Conservation (phyloP, 2,888 invertebrate species). For the Acleris holmiana region DNA sequence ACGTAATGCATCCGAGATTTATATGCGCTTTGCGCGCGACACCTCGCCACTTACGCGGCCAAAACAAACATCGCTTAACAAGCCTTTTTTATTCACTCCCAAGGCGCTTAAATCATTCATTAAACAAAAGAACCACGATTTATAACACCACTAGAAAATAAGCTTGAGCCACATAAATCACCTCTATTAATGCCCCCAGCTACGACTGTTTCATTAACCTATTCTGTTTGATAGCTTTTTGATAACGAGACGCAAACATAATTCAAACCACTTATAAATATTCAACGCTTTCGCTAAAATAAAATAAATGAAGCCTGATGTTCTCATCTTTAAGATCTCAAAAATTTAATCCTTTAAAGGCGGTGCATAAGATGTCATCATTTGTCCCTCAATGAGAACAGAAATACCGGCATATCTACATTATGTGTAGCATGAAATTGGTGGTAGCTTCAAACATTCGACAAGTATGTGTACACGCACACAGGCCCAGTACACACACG, state of each 20-base stretch:
- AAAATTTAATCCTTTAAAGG: constrained; percentile 23
- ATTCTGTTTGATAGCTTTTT: constrained; percentile 34
- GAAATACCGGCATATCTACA: constrained; percentile 57
- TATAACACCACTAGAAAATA: constrained; percentile 33
- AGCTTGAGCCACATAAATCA: constrained; percentile 26
- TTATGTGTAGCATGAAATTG: constrained; percentile 45
- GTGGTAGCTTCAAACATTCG: constrained; percentile 62
- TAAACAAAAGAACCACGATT: constrained; percentile 41
- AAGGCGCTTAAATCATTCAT: constrained; percentile 49
- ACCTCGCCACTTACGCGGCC: constrained; percentile 53
- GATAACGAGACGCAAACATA: constrained; percentile 36
- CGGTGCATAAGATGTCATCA: constrained; percentile 58
- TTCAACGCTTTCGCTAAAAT: constrained; percentile 28
- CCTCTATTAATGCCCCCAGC: constrained; percentile 25
- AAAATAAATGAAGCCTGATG: constrained; percentile 25
- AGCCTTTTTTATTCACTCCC: constrained; percentile 51
- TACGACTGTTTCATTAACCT: constrained; percentile 29
- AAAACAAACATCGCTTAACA: constrained; percentile 62
- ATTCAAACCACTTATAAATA: constrained; percentile 30
- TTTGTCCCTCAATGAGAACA: constrained; percentile 57
- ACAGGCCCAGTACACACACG: constrained; percentile 43
- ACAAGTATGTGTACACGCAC: constrained; percentile 50
- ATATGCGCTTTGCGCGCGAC: constrained; percentile 73
- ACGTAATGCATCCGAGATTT: constrained; percentile 77
- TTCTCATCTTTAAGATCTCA: constrained; percentile 17